A percentile compares a stretch with the other conserved stretches of the same genome.
Conservation (phyloP, 2,888 invertebrate species). For the Polyommatus icarus region DNA sequence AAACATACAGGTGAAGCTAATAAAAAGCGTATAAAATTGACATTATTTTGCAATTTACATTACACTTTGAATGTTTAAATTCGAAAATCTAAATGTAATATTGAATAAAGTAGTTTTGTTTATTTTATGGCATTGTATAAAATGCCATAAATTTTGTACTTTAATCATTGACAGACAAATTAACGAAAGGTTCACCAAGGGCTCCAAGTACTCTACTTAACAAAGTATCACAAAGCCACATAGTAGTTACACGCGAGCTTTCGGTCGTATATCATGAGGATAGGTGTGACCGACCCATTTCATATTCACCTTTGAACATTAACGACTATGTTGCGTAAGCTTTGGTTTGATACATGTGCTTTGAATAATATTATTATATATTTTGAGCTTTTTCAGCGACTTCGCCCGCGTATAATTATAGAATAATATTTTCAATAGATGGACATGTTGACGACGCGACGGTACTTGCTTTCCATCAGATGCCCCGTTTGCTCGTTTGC, state of each 20-base stretch:
- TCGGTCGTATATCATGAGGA: conserved; percentile 47
- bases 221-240: conserved; percentile 43
- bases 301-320: conserved; percentile 19
- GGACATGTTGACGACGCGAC: too few relatives aligned
- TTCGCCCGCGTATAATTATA: neutral
- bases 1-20: too few relatives aligned
- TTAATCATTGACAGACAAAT: neutral
- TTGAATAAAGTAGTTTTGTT: too few relatives aligned
- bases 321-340: conserved; percentile 6
- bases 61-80: too few relatives aligned
- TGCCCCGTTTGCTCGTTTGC: too few relatives aligned
- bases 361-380: neutral
- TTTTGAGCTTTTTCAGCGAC: neutral
- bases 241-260: conserved; percentile 52
- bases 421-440: too few relatives aligned
- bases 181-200: neutral
- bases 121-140: too few relatives aligned
- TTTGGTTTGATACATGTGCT: neutral
- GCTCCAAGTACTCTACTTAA: conserved; percentile 31
- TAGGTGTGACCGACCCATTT: conserved; percentile 42
- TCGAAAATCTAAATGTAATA: too few relatives aligned
- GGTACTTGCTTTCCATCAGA: too few relatives aligned
- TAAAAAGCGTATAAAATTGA: too few relatives aligned
- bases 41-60: too few relatives aligned
- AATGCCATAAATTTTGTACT: neutral